Conservation (phyloP, 2,113 vertebrate species). For the Petrocephalus zakoni region DNA sequence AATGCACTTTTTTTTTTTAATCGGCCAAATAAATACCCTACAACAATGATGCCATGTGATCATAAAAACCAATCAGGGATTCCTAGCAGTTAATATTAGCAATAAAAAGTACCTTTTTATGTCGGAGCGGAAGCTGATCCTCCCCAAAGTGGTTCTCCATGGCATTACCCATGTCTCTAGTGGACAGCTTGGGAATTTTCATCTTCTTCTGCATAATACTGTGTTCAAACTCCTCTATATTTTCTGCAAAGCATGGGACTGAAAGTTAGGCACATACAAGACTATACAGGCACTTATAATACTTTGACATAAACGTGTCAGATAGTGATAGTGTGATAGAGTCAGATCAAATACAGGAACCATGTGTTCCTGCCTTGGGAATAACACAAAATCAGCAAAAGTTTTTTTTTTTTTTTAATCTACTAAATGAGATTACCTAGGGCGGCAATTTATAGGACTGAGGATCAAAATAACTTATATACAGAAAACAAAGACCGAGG, state of each 20-base stretch:
- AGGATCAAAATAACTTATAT: not conserved
- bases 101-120: slow-evolving; percentile 81
- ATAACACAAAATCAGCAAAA: not conserved
- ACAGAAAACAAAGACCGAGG: not conserved
- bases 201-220: slow-evolving; percentile 99
- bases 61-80: not conserved
- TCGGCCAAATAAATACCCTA: not conserved
- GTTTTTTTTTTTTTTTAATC: not conserved
- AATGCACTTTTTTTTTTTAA: not conserved
- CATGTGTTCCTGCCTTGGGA: not conserved
- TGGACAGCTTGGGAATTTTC: slow-evolving; percentile 98
- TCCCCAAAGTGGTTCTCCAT: slow-evolving; percentile 88
- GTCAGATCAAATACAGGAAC: not conserved
- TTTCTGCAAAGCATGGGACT: slow-evolving; percentile 49
- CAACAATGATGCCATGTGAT: not conserved
- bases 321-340: not conserved
- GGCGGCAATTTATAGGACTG: not conserved
- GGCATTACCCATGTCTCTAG: slow-evolving; percentile 82
- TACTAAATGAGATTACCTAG: not conserved
- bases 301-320: not conserved
- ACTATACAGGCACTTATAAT: not conserved
- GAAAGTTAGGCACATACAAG: not conserved
- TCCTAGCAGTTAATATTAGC: not conserved
- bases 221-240: slow-evolving; percentile 85
- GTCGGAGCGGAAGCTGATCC: slow-evolving; percentile 87